These are phyloP conservation scores for Pao palembangensis DNA, from an alignment of 2,113 vertebrate species.

Conservation along the genomic window DNA sequence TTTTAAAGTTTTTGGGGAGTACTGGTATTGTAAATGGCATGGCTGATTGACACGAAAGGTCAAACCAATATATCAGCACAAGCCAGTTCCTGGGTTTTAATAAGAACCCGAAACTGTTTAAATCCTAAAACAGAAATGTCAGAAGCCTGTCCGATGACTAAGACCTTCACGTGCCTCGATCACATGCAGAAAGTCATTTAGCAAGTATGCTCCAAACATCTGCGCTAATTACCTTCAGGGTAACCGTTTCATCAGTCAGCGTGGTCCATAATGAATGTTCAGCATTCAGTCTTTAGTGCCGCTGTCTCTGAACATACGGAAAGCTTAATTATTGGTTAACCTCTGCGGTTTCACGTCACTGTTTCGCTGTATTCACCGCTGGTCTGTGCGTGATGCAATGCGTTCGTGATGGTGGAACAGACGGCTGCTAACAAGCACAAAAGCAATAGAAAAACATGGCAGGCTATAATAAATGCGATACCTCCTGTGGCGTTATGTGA, in stretches of 20 bases:
- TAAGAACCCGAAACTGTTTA: no score
- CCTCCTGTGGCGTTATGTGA: neutral
- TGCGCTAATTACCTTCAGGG: constrained; percentile 46
- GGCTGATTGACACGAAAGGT: constrained; percentile 47
- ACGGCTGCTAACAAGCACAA: no score
- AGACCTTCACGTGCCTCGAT: constrained; percentile 16
- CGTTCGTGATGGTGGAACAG: neutral
- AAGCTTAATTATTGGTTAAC: constrained; percentile 64
- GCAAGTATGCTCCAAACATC: constrained; percentile 31
- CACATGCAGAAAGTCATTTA: constrained; percentile 29
- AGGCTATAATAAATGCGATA: neutral
- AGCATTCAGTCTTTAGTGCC: constrained; percentile 12
- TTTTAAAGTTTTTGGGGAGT: no score
- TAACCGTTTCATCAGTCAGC: constrained; percentile 41
- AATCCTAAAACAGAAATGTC: no score
- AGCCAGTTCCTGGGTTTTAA: constrained; percentile 12
- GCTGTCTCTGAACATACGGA: constrained; percentile 55
- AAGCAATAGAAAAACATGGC: neutral
- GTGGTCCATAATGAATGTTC: constrained; percentile 31
- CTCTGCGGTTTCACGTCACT: constrained; percentile 36
- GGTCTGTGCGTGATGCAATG: neutral
- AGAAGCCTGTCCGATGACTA: neutral
- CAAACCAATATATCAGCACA: constrained; percentile 57
- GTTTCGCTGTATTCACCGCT: neutral
- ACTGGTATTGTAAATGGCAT: constrained; percentile 38